phyloP scores from a whole-genome alignment of 1,140 invertebrate genomes.

The Octopus sinensis region DNA sequence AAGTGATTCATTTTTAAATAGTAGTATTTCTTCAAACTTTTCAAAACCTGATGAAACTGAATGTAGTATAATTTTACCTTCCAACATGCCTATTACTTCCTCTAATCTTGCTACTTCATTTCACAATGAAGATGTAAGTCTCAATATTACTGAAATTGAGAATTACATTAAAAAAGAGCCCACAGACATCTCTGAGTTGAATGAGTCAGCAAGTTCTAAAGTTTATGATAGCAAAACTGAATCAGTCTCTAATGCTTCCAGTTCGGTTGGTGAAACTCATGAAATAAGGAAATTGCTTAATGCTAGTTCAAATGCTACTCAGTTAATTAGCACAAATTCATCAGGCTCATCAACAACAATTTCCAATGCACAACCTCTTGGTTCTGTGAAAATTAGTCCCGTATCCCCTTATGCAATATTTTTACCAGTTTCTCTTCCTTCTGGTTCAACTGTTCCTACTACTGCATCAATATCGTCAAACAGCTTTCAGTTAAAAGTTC shows the following conservation, averaged over 20 bases:
- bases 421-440: not conserved
- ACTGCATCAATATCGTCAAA: not conserved
- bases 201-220: not conserved
- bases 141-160: not conserved
- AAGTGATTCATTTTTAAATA: too few species aligned
- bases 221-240: not conserved
- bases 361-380: not conserved
- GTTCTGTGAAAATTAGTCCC: not conserved
- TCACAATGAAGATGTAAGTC: too few species aligned
- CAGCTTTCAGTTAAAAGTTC: conserved; percentile 9
- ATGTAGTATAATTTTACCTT: too few species aligned
- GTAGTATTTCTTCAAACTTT: too few species aligned
- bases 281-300: not conserved
- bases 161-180: conserved; percentile 11
- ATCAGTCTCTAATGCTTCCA: not conserved
- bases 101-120: too few species aligned
- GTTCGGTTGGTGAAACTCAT: not conserved
- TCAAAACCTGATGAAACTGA: too few species aligned
- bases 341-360: not conserved
- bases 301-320: not conserved
- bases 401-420: conserved; percentile 1
- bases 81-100: too few species aligned
- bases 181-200: not conserved
- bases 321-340: not conserved
- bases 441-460: not conserved